These are phyloP conservation scores for Xiphophorus couchianus DNA, from an alignment of 2,113 vertebrate species.

Conservation along the genomic window DNA sequence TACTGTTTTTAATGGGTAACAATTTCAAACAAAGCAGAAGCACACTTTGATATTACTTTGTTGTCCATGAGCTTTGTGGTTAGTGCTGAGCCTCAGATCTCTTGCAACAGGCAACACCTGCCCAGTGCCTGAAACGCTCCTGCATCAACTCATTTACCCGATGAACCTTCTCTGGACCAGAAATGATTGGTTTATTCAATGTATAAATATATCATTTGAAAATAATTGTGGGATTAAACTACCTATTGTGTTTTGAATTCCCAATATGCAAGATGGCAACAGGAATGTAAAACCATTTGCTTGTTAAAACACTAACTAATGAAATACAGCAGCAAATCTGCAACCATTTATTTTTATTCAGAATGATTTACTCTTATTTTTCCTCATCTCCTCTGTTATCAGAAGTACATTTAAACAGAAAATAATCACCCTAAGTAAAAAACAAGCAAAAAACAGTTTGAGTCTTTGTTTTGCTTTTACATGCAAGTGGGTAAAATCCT, in stretches of 20 bases:
- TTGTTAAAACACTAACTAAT: slow-evolving; percentile 65
- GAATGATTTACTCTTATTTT: slow-evolving; percentile 47
- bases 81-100: slow-evolving; percentile 12
- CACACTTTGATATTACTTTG: slow-evolving; percentile 52
- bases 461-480: neutral
- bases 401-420: slow-evolving; percentile 2
- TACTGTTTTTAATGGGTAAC: slow-evolving; percentile 23
- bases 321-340: slow-evolving; percentile 70
- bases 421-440: neutral
- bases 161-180: slow-evolving; percentile 5
- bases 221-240: slow-evolving; percentile 41
- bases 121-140: slow-evolving; percentile 25
- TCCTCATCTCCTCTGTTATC: slow-evolving; percentile 16
- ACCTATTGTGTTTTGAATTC: slow-evolving; percentile 28
- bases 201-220: slow-evolving; percentile 18
- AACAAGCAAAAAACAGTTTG: neutral
- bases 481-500: neutral
- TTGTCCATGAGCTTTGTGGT: slow-evolving; percentile 20
- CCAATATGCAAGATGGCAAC: slow-evolving; percentile 22
- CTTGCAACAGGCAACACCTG: slow-evolving; percentile 1
- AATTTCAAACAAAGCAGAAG: slow-evolving; percentile 38
- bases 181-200: slow-evolving; percentile 15
- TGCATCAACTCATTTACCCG: slow-evolving; percentile 6
- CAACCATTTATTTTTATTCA: slow-evolving; percentile 32
- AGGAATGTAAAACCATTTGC: slow-evolving; percentile 61